Evolutionary conservation across 2,888 invertebrate genomes (phyloP).

Genomic region (Corbicula japonica): DNA sequence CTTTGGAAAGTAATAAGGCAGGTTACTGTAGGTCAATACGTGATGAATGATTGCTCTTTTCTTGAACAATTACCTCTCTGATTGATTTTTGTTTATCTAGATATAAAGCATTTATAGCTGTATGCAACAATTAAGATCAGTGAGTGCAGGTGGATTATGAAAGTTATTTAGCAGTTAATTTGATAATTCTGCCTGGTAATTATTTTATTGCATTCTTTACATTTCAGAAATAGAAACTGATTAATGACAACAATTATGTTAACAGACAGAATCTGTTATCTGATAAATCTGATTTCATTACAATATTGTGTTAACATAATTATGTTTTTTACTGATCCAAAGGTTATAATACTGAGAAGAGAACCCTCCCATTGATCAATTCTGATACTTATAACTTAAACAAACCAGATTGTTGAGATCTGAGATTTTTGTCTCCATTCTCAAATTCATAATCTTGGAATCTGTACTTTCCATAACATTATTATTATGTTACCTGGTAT

Average conservation of each 20-base stretch:
- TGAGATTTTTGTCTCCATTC: too few relatives aligned
- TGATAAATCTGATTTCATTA: too few relatives aligned
- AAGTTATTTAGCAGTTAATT: conserved; percentile 12
- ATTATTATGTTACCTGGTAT: too few relatives aligned
- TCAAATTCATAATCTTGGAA: too few relatives aligned
- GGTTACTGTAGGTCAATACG: conserved; percentile 15
- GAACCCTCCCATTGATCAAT: too few relatives aligned
- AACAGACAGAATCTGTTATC: too few relatives aligned
- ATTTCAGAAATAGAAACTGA: conserved; percentile 2
- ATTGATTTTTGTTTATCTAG: conserved; percentile 19
- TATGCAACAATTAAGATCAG: conserved; percentile 16
- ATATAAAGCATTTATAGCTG: conserved; percentile 3
- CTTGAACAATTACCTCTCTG: conserved; percentile 8
- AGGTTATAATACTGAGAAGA: too few relatives aligned
- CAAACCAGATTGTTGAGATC: too few relatives aligned
- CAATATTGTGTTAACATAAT: too few relatives aligned
- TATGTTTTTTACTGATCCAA: too few relatives aligned
- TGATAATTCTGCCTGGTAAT: conserved; percentile 5
- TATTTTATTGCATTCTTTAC: conserved; percentile 18
- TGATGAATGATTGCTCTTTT: conserved; percentile 16
- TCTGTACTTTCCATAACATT: too few relatives aligned
- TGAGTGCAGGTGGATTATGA: conserved; percentile 8
- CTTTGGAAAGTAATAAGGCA: conserved; percentile 4
- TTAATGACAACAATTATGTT: conserved; percentile 24
- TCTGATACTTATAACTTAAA: too few relatives aligned